Evolutionary conservation across 2,888 invertebrate species (phyloP).

Genomic region (Nomada goodeniana): DNA sequence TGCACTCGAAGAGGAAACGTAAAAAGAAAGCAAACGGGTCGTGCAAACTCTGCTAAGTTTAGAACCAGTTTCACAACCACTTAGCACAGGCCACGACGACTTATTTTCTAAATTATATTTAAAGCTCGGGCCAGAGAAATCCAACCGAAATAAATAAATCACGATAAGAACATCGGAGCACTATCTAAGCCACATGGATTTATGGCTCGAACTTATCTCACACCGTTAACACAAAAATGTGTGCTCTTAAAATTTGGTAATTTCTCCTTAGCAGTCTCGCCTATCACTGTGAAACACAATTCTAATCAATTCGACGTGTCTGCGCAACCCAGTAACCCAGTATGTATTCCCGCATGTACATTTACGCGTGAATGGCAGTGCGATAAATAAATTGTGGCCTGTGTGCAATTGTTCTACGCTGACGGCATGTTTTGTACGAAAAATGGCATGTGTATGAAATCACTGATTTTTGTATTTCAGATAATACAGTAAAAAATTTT

Average conservation of each 20-base stretch:
- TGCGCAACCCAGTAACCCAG: conserved; percentile 31
- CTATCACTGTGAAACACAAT: conserved; percentile 23
- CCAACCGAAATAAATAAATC: background rate
- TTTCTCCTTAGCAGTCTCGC: background rate
- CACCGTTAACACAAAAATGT: background rate
- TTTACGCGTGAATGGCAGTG: conserved; percentile 2
- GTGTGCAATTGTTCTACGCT: background rate
- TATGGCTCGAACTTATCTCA: background rate
- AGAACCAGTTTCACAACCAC: background rate
- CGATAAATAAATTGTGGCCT: conserved; percentile 5
- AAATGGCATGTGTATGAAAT: background rate
- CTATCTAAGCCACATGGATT: background rate
- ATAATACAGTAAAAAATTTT: no score
- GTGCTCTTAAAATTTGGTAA: background rate
- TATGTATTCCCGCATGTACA: conserved; percentile 15
- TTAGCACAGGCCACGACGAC: background rate
- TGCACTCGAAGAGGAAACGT: background rate
- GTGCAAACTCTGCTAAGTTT: background rate
- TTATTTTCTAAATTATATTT: conserved; percentile 6
- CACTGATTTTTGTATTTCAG: no score
- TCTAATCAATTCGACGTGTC: conserved; percentile 26
- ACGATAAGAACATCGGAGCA: background rate
- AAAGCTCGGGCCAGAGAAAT: background rate
- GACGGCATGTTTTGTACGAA: background rate
- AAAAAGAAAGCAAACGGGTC: background rate